These are phyloP conservation scores for Cydia splendana DNA, from an alignment of 1,140 invertebrate species.

Conservation along the genomic window DNA sequence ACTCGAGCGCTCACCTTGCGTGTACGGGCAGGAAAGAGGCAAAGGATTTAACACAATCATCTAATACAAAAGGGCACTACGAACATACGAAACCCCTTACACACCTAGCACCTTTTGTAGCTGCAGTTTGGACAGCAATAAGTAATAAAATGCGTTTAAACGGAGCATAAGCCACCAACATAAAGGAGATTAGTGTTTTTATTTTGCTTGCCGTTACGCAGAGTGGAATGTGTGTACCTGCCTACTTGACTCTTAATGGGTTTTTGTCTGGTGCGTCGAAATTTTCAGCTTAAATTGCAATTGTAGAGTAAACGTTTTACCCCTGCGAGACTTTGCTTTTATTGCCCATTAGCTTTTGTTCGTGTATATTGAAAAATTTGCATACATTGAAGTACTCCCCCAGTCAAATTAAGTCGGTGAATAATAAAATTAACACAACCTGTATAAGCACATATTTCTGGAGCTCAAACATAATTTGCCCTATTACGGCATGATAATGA, in stretches of 20 bases:
- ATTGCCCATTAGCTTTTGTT: constrained; percentile 10
- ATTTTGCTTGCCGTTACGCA: constrained; percentile 31
- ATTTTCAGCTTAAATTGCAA: constrained; percentile 15
- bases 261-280: constrained; percentile 29
- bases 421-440: neutral
- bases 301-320: constrained; percentile 12
- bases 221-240: neutral
- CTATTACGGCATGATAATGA: too few species aligned
- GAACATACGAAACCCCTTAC: neutral
- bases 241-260: constrained; percentile 12
- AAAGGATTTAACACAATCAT: constrained; percentile 41
- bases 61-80: constrained; percentile 16
- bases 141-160: constrained; percentile 53
- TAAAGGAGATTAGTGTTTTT: constrained; percentile 48
- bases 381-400: constrained; percentile 4
- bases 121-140: constrained; percentile 38
- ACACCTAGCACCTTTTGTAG: neutral
- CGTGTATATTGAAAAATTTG: constrained; percentile 13
- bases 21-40: constrained; percentile 35
- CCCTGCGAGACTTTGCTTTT: constrained; percentile 12
- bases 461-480: neutral
- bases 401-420: neutral
- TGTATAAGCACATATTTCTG: neutral
- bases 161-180: constrained; percentile 41
- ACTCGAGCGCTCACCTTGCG: constrained; percentile 46